phyloP scores from a whole-genome alignment of 2,797 vertebrate species.

The Glossophaga mutica region DNA sequence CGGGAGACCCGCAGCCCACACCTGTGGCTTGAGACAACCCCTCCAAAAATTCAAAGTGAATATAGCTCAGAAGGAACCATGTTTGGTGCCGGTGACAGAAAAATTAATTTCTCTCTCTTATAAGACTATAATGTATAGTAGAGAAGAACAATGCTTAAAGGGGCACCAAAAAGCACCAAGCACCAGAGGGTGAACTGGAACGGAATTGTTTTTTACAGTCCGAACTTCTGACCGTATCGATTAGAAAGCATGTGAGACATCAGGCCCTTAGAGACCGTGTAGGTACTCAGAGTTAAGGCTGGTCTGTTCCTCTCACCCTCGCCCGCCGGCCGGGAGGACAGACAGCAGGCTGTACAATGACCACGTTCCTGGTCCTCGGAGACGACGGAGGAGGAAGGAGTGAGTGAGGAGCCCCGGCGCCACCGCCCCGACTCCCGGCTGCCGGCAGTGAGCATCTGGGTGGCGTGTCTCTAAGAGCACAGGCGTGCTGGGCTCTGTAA shows the following conservation, averaged over 20 bases:
- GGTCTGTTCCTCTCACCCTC: background rate
- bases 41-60: background rate
- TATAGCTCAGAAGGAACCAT: conserved; percentile 28
- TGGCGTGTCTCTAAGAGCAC: background rate
- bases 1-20: background rate
- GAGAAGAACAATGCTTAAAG: background rate
- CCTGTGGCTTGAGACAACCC: background rate
- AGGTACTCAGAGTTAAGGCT: conserved; percentile 48
- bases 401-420: conserved; percentile 47
- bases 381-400: background rate
- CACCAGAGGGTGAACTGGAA: conserved; percentile 50
- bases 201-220: background rate
- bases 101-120: background rate
- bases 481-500: conserved; percentile 39
- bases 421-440: background rate
- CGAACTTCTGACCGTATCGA: background rate
- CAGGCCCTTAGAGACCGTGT: conserved; percentile 31
- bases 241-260: conserved; percentile 30
- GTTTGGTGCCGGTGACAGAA: conserved; percentile 31
- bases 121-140: background rate
- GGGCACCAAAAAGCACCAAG: conserved; percentile 24
- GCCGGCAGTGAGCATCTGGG: background rate
- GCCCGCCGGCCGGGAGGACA: conserved; percentile 1
- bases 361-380: background rate
- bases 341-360: background rate